Conservation (phyloP, 2,888 invertebrate species). For the Metacarcinus magister region DNA sequence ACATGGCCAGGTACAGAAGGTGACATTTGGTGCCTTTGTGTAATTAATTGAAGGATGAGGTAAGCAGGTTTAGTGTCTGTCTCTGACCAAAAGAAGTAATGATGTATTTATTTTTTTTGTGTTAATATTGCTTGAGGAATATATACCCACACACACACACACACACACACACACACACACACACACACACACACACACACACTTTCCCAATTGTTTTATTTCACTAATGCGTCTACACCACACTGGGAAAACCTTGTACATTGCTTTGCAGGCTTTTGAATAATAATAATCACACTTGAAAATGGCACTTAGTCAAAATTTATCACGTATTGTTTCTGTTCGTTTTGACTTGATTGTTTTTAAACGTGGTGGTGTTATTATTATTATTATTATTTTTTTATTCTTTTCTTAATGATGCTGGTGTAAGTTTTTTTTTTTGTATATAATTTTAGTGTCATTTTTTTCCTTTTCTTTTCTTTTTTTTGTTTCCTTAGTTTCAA, state of each 20-base stretch:
- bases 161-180: background rate
- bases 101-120: background rate
- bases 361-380: background rate
- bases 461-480: background rate
- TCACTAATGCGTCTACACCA: background rate
- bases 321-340: background rate
- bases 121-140: background rate
- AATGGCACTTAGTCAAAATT: background rate
- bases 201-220: background rate
- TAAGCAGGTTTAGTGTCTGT: background rate
- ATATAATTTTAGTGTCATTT: too few species aligned
- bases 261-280: background rate
- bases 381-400: background rate
- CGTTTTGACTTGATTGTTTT: background rate
- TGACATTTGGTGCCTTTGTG: conserved; percentile 12
- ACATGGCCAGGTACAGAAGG: background rate
- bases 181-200: background rate
- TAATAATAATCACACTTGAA: background rate
- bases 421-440: background rate
- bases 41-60: conserved; percentile 18
- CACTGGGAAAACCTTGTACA: background rate
- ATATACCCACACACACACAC: background rate
- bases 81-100: background rate
- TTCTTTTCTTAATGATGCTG: background rate
- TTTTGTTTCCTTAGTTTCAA: background rate